Evolutionary conservation across 2,113 vertebrate species (phyloP).

Genomic region (Equus quagga): DNA sequence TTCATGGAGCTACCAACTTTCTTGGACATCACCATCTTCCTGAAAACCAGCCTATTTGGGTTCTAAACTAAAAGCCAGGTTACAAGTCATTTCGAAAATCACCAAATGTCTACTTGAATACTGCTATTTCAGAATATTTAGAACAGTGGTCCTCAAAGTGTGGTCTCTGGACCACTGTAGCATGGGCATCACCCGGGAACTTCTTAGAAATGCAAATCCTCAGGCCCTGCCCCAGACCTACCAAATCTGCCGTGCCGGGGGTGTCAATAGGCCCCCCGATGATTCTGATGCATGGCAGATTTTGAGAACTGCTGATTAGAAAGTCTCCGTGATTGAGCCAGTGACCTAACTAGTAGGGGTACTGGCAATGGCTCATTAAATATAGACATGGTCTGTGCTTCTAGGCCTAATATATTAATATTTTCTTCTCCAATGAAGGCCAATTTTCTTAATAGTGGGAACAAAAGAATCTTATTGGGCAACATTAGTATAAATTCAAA

Average conservation of each 20-base stretch:
- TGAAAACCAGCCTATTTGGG: background rate
- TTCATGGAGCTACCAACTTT: background rate
- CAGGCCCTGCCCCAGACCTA: background rate
- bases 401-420: constrained; percentile 54
- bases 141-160: background rate
- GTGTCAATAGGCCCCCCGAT: background rate
- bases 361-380: constrained; percentile 39
- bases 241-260: background rate
- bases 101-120: background rate
- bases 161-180: background rate
- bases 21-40: constrained; percentile 1
- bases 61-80: background rate
- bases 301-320: constrained; percentile 49
- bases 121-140: constrained; percentile 39
- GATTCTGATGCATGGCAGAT: background rate
- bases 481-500: constrained; percentile 51
- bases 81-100: constrained; percentile 8
- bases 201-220: constrained; percentile 31
- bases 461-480: constrained; percentile 51
- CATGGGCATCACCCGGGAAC: background rate
- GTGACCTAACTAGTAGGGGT: background rate
- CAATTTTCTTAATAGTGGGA: constrained; percentile 51
- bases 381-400: constrained; percentile 47
- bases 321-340: constrained; percentile 25
- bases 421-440: constrained; percentile 57